Conservation (phyloP, 2,797 vertebrate species). For the Pangasius sanitwongsei region DNA sequence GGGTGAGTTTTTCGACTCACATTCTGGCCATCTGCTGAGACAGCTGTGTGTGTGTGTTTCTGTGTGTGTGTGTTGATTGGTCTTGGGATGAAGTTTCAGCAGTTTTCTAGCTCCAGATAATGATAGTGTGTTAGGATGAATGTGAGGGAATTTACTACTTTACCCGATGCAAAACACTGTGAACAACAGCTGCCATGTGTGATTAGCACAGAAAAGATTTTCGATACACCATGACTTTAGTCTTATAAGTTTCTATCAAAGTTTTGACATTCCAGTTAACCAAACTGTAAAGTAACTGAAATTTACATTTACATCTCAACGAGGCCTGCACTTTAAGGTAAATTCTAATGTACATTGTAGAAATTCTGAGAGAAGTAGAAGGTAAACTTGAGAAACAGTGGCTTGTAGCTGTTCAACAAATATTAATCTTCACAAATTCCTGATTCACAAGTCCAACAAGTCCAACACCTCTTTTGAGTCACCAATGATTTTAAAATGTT, state of each 20-base stretch:
- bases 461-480: not conserved
- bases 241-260: not conserved
- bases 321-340: not conserved
- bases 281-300: not conserved
- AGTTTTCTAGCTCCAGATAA: constrained; percentile 5
- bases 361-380: not conserved
- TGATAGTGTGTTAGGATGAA: not conserved
- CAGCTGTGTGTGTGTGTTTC: constrained; percentile 50
- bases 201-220: not conserved
- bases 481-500: not conserved
- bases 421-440: not conserved
- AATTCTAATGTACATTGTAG: not conserved
- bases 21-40: constrained; percentile 58
- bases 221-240: not conserved
- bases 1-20: constrained; percentile 32
- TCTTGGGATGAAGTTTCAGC: constrained; percentile 11
- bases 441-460: not conserved
- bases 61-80: not conserved
- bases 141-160: not conserved
- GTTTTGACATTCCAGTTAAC: not conserved
- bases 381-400: not conserved
- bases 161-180: not conserved
- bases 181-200: not conserved
- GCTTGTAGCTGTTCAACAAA: not conserved
- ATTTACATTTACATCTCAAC: not conserved